A percentile compares a stretch with the other conserved stretches of the same genome.
Evolutionary conservation across 2,888 invertebrate genomes (phyloP).

Genomic region (Drosophila stalkeri): DNA sequence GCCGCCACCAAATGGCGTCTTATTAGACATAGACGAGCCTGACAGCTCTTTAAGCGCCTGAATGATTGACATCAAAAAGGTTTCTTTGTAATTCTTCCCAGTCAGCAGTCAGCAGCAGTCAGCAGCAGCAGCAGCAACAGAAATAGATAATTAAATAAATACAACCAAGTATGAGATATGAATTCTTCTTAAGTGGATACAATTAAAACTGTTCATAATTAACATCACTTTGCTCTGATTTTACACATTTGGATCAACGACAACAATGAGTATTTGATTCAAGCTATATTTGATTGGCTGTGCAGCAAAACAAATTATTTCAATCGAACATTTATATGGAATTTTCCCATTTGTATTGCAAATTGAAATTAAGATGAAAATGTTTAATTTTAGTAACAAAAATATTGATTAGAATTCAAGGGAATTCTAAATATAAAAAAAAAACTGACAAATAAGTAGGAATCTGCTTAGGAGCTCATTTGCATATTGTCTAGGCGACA

Average conservation of each 20-base stretch:
- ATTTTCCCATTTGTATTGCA: neutral
- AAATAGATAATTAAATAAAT: constrained; percentile 62
- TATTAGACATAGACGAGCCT: constrained; percentile 72
- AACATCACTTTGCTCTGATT: constrained; percentile 54
- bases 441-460: constrained; percentile 8
- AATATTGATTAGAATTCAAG: neutral
- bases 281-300: neutral
- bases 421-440: neutral
- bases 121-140: neutral
- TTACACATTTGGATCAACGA: constrained; percentile 22
- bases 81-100: constrained; percentile 44
- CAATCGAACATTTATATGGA: neutral
- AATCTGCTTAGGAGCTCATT: constrained; percentile 21
- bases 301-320: neutral
- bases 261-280: neutral
- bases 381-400: neutral
- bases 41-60: constrained; percentile 79
- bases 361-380: neutral
- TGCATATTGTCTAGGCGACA: constrained; percentile 17
- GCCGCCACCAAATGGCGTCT: constrained; percentile 49
- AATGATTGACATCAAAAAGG: constrained; percentile 82
- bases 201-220: constrained; percentile 74
- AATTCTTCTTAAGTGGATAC: constrained; percentile 27
- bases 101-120: constrained; percentile 24
- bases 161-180: constrained; percentile 51